Percentiles rank a stretch among this genome's conserved stretches.
These are phyloP conservation scores for Puntigrus tetrazona DNA, from an alignment of 2,113 vertebrate genomes.

Conservation along the genomic window DNA sequence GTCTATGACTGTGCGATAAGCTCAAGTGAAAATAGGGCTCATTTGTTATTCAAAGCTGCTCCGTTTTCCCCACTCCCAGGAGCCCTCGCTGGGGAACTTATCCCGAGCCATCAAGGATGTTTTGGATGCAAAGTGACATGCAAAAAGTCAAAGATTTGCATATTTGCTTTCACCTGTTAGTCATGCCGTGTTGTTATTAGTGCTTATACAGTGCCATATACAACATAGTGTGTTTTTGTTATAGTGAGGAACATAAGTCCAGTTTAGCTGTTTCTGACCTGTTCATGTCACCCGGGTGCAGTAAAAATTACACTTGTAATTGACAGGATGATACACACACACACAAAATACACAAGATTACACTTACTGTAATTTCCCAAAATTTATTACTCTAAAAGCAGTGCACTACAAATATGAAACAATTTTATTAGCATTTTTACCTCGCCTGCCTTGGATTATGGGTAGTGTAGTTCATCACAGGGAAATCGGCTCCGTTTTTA, in stretches of 20 bases:
- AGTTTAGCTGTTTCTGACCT: background rate
- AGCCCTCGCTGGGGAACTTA: constrained; percentile 42
- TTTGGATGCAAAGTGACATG: constrained; percentile 77
- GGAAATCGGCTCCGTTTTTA: background rate
- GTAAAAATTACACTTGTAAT: no score
- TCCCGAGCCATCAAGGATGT: constrained; percentile 60
- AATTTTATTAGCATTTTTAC: no score
- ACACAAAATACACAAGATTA: no score
- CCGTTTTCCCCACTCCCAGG: constrained; percentile 57
- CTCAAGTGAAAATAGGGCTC: constrained; percentile 55
- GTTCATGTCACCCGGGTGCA: background rate
- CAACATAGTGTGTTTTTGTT: background rate
- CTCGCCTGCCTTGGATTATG: no score
- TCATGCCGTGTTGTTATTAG: constrained; percentile 9
- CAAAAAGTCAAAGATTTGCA: constrained; percentile 76
- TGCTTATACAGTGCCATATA: background rate
- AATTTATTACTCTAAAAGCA: no score
- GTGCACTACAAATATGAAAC: no score
- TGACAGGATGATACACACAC: no score
- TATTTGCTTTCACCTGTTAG: constrained; percentile 55
- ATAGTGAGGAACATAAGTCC: background rate
- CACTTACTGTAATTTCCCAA: no score
- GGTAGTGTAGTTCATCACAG: background rate
- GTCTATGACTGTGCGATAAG: constrained; percentile 54
- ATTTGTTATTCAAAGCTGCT: constrained; percentile 79